Base-by-base conservation (phyloP, 30 jellyfish, hydroid and myxozoan species). In the Rhopilema esculentum region DNA sequence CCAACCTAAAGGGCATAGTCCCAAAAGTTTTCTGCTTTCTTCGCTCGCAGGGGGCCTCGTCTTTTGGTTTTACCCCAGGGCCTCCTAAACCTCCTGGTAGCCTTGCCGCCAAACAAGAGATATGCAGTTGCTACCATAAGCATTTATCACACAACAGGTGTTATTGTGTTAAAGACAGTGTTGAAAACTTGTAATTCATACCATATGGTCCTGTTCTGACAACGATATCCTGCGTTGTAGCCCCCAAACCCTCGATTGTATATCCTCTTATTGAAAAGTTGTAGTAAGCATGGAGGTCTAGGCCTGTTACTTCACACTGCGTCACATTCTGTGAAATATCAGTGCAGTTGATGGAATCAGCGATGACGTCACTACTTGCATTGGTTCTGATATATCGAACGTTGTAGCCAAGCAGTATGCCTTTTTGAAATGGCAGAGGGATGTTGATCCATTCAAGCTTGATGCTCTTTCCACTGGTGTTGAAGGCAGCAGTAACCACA, bases 121-220 rank as follows among this genome's bases (percentile, higher is more conserved):
- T 6, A 12, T 40, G 57, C 57, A 40, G 57, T 40, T 6, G n/a
- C n/a, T n/a, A n/a, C n/a, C n/a, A n/a, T n/a, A 6, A 40, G 57
- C 57, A 40, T 2, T 40, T 2, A 6, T 40, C 9, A 2, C 9
- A 40, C 57, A 40, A 12, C 57, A 40, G 57, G 57, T 12, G 57
- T 40, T n/a, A n/a, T n/a, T n/a, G n/a, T n/a, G n/a, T n/a, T n/a
- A n/a, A n/a, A n/a, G n/a, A n/a, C n/a, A n/a, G n/a, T n/a, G n/a
- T n/a, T n/a, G n/a, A n/a, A n/a, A n/a, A n/a, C n/a, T n/a, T n/a
- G n/a, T 25, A 30, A 71, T 40, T 1, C 89, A 53, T 30, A 91
- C 97, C 91, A 66, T 20, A 83, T 0, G 97, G 91, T 19, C 91
- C 95, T 1, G 97, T 91, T 40, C 52, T 22, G 24, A 66, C 95